Base-by-base conservation (phyloP, 2,888 invertebrate species). In the Apomyelois bistriatella region DNA sequence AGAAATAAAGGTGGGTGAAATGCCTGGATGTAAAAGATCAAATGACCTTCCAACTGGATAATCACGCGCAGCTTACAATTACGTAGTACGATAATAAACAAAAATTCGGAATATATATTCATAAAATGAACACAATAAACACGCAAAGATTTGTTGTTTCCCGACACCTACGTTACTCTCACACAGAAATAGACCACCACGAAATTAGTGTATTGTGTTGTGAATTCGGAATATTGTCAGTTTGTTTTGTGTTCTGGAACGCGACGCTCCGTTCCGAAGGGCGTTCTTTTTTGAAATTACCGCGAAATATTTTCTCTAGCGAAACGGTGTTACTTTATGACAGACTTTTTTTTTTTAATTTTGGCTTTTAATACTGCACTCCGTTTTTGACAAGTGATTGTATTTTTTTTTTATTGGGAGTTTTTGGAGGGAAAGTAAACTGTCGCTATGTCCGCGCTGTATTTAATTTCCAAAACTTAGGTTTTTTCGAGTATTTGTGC, bases 181-280 rank as follows among this genome's bases (percentile, higher is more conserved):
- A n/a, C 6, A 9, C 52, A 13, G 36, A 52, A 52, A 52, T 42
- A 52, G 43, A 43, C 36, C 22, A 17, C 17, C n/a, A 30, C 42
- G 51, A 6, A 42, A 42, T 43, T 43, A 43, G 43, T 30, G 15
- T 36, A 32, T 32, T 32, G 46, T 46, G 42, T 43, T 28, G 42
- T 43, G 42, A 22, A 9, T 32, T 22, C 5, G 9, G 16, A 42
- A 36, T 16, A n/a, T 15, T 36, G 35, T 37, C 43, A 52, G 52
- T 52, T 12, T 22, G 13, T 43, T 37, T 43, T 22, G 42, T 46
- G 46, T 46, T 46, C 46, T 32, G 32, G 15, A 43, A 28, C 52
- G 36, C 37, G 16, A 17, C 40, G 52, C 47, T 52, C 37, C 4
- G 12, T 47, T 48, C 50, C 56, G 56, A 58, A 54, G 53, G 54